Conservation (phyloP, 2,113 vertebrate species). For the Anolis sagrei region DNA sequence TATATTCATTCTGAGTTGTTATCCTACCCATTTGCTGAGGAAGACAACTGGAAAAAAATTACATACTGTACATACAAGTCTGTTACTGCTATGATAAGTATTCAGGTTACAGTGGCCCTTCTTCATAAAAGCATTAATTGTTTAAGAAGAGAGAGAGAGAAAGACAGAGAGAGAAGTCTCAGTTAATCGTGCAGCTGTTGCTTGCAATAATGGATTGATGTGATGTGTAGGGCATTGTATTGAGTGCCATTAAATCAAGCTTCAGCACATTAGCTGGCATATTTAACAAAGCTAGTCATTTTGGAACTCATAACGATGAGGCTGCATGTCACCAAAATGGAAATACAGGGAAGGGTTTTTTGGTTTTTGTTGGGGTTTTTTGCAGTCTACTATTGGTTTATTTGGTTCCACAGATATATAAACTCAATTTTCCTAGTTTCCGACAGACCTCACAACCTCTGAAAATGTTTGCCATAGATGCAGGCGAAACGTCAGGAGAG, state of each 20-base stretch:
- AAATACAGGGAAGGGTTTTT: no score
- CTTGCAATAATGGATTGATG: conserved; percentile 59
- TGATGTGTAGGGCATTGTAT: conserved; percentile 32
- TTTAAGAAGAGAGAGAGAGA: conserved; percentile 35
- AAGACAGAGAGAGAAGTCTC: background rate
- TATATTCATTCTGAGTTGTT: background rate
- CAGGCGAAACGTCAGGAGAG: no score
- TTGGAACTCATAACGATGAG: conserved; percentile 36
- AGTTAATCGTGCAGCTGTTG: conserved; percentile 29
- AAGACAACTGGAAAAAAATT: conserved; percentile 8
- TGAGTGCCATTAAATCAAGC: conserved; percentile 58
- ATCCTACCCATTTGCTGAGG: conserved; percentile 28
- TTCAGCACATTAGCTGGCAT: conserved; percentile 48
- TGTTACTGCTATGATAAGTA: conserved; percentile 46
- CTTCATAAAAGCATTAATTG: background rate
- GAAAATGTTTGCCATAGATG: no score
- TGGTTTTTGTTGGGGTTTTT: no score
- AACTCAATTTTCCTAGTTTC: no score
- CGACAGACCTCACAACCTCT: no score
- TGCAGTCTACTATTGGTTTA: background rate
- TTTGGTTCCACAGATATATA: no score
- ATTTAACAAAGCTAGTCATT: conserved; percentile 63
- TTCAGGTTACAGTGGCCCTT: conserved; percentile 39
- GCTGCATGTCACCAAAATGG: conserved; percentile 44
- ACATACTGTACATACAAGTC: no score